Base-by-base conservation (phyloP, 2,888 invertebrate genomes). In the Mylabris sibirica region DNA sequence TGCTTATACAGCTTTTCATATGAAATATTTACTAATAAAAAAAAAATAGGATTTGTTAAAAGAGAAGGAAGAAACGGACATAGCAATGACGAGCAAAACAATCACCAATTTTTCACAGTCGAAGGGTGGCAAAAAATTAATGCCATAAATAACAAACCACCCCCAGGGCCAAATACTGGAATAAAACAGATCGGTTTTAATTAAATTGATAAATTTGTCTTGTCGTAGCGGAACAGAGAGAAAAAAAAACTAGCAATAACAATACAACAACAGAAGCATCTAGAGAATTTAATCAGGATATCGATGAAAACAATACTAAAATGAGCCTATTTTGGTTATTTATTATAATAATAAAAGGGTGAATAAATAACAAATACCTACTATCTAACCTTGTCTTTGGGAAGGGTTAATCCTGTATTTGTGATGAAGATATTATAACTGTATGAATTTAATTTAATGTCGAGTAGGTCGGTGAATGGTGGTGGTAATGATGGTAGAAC, bases 391-490 rank as follows among this genome's bases (percentile, higher is more conserved):
- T 59, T 41, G 63, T 65, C 64, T 62, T 41, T 17, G n/a, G 44
- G 44, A 17, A 22, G 62, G 65, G 59, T 64, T 68, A 68, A 68
- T 65, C 65, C 68, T 59, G 62, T 60, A 41, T 65, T 59, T 59
- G 44, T 62, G 68, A 72, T 76, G 74, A 72, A 74, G 72, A 71
- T 72, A 74, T 71, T 71, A 72, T 72, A 72, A 72, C 67, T 74
- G 74, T 17, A n/a, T 72, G 75, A 75, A 72, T 76, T 76, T 77
- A 75, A 76, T 75, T 65, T 73, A 77, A 70, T 73, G 73, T 72
- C 68, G 70, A 71, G 68, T 53, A 70, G 69, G 67, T n/a, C 6
- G 49, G 9, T 49, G 49, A 1, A 44, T 49, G 5, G 20, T 49
- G 22, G 11, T 49, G 20, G 49, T 20, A 6, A 8, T 49, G 49